Conservation (phyloP, 2,888 invertebrate species). For the Pegoplata infirma region DNA sequence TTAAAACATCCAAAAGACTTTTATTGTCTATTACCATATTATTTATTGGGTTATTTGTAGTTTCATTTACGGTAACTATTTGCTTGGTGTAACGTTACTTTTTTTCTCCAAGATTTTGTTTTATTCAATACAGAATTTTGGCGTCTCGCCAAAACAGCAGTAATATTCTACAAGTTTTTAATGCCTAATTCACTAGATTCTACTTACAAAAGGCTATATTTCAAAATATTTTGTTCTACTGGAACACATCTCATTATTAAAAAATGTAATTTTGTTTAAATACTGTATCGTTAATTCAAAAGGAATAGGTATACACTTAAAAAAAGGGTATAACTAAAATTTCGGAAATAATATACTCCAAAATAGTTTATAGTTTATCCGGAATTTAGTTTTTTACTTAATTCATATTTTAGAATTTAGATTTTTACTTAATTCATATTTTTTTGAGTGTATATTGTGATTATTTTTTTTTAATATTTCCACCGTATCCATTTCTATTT, state of each 20-base stretch:
- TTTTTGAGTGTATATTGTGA: too few species aligned
- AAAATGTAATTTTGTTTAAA: too few species aligned
- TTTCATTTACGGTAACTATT: not conserved
- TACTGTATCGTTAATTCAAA: too few species aligned
- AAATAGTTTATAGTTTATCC: too few species aligned
- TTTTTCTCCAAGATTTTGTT: conserved; percentile 11
- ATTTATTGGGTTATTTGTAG: not conserved
- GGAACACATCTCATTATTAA: too few species aligned
- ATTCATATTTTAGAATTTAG: too few species aligned
- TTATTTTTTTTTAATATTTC: too few species aligned
- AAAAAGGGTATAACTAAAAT: too few species aligned
- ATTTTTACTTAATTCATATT: too few species aligned
- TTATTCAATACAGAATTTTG: conserved; percentile 30
- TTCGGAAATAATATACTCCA: too few species aligned
- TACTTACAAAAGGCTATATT: not conserved
- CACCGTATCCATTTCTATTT: not conserved
- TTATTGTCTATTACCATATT: not conserved
- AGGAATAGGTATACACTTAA: too few species aligned
- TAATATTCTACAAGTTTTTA: conserved; percentile 26
- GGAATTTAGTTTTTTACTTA: too few species aligned
- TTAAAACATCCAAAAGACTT: not conserved
- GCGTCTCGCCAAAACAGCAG: conserved; percentile 30
- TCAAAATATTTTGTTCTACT: not conserved
- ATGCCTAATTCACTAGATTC: conserved; percentile 26
- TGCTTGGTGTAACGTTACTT: conserved; percentile 32